Evolutionary conservation across 2,888 invertebrate genomes (phyloP).

Genomic region (Actias luna): DNA sequence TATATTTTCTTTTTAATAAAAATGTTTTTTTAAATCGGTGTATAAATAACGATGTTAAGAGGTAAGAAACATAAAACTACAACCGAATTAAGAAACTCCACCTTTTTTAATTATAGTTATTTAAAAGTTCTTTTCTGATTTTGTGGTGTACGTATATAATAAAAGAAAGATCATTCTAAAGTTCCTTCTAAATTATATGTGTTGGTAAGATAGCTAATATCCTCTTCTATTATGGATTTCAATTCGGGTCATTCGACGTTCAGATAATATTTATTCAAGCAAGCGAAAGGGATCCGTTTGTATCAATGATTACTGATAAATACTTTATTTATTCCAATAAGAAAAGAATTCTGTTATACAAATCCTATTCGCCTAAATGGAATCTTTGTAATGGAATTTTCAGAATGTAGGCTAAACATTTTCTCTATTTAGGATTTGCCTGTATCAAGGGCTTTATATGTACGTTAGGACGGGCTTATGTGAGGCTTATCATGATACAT

Average conservation of each 20-base stretch:
- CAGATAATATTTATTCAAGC: background rate
- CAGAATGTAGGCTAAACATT: slow-evolving; percentile 7
- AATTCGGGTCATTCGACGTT: background rate
- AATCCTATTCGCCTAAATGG: slow-evolving; percentile 18
- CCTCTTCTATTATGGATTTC: background rate
- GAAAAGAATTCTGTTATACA: slow-evolving; percentile 9
- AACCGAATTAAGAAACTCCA: no score
- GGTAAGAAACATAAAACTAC: no score
- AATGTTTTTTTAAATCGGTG: no score
- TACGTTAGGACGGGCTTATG: background rate
- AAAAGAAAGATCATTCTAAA: no score
- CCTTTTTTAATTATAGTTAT: no score
- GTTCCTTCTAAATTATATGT: no score
- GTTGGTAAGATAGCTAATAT: no score
- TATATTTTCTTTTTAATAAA: no score
- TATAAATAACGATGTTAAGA: no score
- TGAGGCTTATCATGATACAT: background rate
- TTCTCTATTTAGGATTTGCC: slow-evolving; percentile 9
- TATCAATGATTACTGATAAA: slow-evolving; percentile 1
- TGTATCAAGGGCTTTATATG: background rate
- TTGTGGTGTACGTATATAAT: no score
- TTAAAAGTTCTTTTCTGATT: no score
- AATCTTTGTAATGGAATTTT: slow-evolving; percentile 17
- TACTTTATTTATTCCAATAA: slow-evolving; percentile 8
- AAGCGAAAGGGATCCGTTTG: background rate